Conservation (phyloP, 2,797 vertebrate genomes). For the Acrossocheilus wenchowensis region DNA sequence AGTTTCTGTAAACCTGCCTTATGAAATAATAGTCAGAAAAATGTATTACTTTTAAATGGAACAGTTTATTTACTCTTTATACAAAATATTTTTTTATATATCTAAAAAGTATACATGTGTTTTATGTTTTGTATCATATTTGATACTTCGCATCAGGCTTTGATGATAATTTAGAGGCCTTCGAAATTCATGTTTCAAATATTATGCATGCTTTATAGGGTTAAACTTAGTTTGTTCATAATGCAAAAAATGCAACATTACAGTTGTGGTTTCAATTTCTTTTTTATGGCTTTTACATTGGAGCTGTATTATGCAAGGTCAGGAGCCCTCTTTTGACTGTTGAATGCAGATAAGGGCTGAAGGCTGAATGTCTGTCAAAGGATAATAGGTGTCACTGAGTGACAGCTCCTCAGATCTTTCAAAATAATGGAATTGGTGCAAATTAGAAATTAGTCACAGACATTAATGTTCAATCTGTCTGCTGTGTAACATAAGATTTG, state of each 20-base stretch:
- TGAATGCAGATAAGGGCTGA: not conserved
- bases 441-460: not conserved
- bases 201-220: not conserved
- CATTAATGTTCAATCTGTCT: not conserved
- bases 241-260: not conserved
- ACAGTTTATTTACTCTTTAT: not conserved
- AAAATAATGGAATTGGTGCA: not conserved
- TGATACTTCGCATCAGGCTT: not conserved
- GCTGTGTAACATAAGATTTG: not conserved
- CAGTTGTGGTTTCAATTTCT: not conserved
- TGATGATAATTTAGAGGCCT: not conserved
- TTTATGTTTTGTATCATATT: not conserved
- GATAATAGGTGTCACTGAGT: not conserved
- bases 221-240: not conserved
- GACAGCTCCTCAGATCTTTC: not conserved
- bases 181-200: not conserved
- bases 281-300: not conserved
- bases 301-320: not conserved
- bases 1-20: not conserved
- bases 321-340: not conserved
- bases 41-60: not conserved
- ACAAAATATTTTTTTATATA: too few species aligned
- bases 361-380: slow-evolving; percentile 18
- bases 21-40: not conserved
- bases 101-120: too few species aligned